Evolutionary conservation across 2,797 vertebrate species (phyloP).

Genomic region (Aphelocoma californica): DNA sequence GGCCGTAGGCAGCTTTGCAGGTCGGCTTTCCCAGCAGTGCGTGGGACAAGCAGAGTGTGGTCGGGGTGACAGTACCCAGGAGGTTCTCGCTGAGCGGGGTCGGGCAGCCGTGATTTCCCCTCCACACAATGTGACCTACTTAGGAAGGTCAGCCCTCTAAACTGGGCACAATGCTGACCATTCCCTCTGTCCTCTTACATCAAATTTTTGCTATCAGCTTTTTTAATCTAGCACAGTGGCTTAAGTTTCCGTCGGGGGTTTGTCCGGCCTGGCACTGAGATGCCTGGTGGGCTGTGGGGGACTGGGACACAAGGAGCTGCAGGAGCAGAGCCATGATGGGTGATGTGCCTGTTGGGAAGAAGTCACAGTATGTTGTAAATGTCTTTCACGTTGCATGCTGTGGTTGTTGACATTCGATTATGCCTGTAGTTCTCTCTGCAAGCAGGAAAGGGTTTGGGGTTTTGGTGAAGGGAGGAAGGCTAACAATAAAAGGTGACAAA

Average conservation of each 20-base stretch:
- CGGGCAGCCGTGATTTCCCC: not conserved
- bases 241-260: accelerated
- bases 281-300: not conserved
- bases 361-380: not conserved
- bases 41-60: not conserved
- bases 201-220: not conserved
- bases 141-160: not conserved
- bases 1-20: not conserved
- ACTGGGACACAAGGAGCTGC: not conserved
- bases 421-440: slow-evolving; percentile 4
- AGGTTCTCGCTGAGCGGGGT: accelerated
- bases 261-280: not conserved
- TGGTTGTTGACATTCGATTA: not conserved
- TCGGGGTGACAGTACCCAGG: accelerated
- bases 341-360: not conserved
- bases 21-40: accelerated
- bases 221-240: not conserved
- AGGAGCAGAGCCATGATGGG: not conserved
- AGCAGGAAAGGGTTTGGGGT: slow-evolving; percentile 50
- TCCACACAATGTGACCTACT: not conserved
- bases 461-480: slow-evolving; percentile 5
- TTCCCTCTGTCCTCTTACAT: slow-evolving; percentile 28
- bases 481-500: not conserved
- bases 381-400: not conserved
- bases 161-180: not conserved